phyloP scores from a whole-genome alignment of 2,113 vertebrate genomes.

The Clupea harengus region DNA sequence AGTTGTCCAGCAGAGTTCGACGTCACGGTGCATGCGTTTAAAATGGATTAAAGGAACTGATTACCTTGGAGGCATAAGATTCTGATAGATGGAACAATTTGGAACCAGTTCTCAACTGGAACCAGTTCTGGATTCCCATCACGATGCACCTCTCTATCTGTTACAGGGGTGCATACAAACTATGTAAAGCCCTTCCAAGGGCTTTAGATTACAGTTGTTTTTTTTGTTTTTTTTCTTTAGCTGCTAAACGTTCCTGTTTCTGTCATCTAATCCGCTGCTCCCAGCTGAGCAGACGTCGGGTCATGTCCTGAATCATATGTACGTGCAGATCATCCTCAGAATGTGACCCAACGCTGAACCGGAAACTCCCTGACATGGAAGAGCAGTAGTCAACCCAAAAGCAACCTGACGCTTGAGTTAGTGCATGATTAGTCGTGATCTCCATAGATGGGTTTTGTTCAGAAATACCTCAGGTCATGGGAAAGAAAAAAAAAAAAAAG shows the following conservation, averaged over 20 bases:
- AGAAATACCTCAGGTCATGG: conserved; percentile 4
- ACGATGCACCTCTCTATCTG: too few relatives aligned
- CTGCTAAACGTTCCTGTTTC: neutral
- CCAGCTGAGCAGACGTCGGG: neutral
- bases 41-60: too few relatives aligned
- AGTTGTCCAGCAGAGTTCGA: too few relatives aligned
- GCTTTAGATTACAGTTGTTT: too few relatives aligned
- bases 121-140: too few relatives aligned
- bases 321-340: neutral
- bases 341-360: neutral
- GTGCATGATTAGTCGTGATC: neutral
- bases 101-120: too few relatives aligned
- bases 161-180: too few relatives aligned
- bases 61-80: too few relatives aligned
- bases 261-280: neutral
- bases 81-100: too few relatives aligned
- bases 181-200: too few relatives aligned
- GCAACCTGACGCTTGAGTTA: neutral
- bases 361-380: neutral
- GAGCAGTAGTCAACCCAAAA: neutral
- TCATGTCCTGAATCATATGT: neutral
- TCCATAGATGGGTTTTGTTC: neutral
- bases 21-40: too few relatives aligned
- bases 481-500: neutral
- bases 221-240: too few relatives aligned